Evolutionary conservation across 2,113 vertebrate species (phyloP).

Genomic region (Paedocypris sp.): DNA sequence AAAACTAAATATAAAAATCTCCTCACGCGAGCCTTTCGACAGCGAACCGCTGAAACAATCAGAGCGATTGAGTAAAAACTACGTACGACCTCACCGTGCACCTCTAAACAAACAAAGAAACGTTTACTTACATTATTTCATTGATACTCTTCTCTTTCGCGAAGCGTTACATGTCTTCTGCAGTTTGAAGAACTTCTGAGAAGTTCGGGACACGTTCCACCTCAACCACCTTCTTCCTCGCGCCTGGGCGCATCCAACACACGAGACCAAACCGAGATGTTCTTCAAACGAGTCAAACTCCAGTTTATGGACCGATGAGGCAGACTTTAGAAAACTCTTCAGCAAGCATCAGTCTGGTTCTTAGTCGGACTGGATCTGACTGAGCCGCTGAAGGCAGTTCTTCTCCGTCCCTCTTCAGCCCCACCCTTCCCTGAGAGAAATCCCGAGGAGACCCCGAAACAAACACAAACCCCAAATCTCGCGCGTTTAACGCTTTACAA

Average conservation of each 20-base stretch:
- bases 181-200: conserved; percentile 10
- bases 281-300: not conserved
- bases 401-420: conserved; percentile 34
- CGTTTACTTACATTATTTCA: conserved; percentile 56
- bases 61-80: too few relatives aligned
- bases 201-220: conserved; percentile 5
- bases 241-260: not conserved
- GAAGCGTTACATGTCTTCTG: conserved; percentile 37
- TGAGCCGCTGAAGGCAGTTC: conserved; percentile 25
- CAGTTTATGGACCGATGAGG: not conserved
- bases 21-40: too few relatives aligned
- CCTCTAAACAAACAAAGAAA: not conserved
- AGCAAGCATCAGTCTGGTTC: conserved; percentile 4
- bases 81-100: too few relatives aligned
- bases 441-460: conserved; percentile 6
- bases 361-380: not conserved
- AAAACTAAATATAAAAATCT: too few relatives aligned
- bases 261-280: not conserved
- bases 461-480: not conserved
- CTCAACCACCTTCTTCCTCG: not conserved
- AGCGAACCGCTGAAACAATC: too few relatives aligned
- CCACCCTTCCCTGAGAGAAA: conserved; percentile 34
- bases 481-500: too few relatives aligned
- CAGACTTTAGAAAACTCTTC: conserved; percentile 19
- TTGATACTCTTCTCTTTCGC: conserved; percentile 43